Evolutionary conservation across 2,797 vertebrate species (phyloP).

Genomic region (Nannoperca australis): DNA sequence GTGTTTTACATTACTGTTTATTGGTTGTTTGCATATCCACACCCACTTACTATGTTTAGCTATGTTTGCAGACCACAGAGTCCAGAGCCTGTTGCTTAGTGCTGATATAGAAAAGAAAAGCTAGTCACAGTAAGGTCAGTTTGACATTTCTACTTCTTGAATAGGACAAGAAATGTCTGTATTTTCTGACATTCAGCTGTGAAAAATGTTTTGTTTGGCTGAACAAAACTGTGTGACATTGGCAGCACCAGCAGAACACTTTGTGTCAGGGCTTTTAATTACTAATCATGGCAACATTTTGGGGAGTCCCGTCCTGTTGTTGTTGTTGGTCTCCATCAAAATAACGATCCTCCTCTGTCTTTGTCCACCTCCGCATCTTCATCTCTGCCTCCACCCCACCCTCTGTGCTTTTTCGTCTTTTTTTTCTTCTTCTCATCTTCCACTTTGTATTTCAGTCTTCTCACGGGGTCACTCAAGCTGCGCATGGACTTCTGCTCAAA

Average conservation of each 20-base stretch:
- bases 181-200: slow-evolving; percentile 1
- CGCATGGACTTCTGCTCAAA: slow-evolving; percentile 81
- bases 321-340: slow-evolving; percentile 46
- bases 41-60: slow-evolving; percentile 13
- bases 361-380: slow-evolving; percentile 41
- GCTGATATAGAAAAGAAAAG: slow-evolving; percentile 12
- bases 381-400: slow-evolving; percentile 47
- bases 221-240: background rate
- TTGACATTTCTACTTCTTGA: slow-evolving; percentile 25
- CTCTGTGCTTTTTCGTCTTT: slow-evolving; percentile 58
- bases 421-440: slow-evolving; percentile 78
- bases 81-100: background rate
- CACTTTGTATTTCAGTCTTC: slow-evolving; percentile 87
- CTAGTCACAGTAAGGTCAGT: slow-evolving; percentile 10
- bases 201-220: slow-evolving; percentile 20
- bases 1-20: slow-evolving; percentile 57
- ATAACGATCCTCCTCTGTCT: slow-evolving; percentile 37
- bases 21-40: slow-evolving; percentile 48
- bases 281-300: slow-evolving; percentile 33
- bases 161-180: background rate
- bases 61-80: slow-evolving; percentile 9
- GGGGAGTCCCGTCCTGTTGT: background rate
- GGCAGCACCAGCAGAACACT: background rate
- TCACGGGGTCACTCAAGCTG: slow-evolving; percentile 88
- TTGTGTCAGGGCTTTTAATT: slow-evolving; percentile 21